phyloP scores from a whole-genome alignment of 2,797 vertebrate species.

The Sebastes taczanowskii region DNA sequence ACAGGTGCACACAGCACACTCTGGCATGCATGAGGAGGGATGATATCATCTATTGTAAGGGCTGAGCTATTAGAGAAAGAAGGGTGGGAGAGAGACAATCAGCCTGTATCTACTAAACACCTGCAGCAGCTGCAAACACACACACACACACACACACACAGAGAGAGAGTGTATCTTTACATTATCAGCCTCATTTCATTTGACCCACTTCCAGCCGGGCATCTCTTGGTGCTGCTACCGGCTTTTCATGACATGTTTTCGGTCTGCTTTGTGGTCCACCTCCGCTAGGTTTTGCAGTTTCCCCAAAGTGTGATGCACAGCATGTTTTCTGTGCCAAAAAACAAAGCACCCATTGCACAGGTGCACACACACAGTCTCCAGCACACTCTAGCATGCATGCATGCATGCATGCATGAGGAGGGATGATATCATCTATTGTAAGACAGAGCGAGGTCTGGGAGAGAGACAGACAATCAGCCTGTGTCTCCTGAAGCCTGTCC shows the following conservation, averaged over 20 bases:
- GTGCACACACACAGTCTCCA: conserved; percentile 5
- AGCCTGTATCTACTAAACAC: conserved; percentile 24
- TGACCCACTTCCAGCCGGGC: conserved; percentile 2
- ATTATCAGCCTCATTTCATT: conserved; percentile 17
- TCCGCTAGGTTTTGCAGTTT: not conserved
- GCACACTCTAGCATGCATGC: not conserved
- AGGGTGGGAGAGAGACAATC: not conserved
- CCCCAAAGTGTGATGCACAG: not conserved
- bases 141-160: not conserved
- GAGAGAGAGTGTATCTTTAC: not conserved
- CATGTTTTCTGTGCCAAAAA: not conserved
- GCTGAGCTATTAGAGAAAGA: not conserved
- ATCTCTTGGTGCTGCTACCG: not conserved
- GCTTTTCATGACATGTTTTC: not conserved
- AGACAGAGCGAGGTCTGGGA: not conserved
- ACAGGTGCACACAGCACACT: conserved; percentile 25
- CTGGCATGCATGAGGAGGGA: not conserved
- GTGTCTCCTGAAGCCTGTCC: conserved; percentile 17
- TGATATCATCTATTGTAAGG: conserved; percentile 34
- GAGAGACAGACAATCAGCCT: conserved; percentile 8
- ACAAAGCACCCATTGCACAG: conserved; percentile 14
- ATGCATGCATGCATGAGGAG: not conserved
- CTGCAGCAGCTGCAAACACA: conserved; percentile 37
- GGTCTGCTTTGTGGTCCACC: not conserved
- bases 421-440: conserved; percentile 37